phyloP scores from a whole-genome alignment of 2,113 vertebrate genomes.

The Shinisaurus crocodilurus region DNA sequence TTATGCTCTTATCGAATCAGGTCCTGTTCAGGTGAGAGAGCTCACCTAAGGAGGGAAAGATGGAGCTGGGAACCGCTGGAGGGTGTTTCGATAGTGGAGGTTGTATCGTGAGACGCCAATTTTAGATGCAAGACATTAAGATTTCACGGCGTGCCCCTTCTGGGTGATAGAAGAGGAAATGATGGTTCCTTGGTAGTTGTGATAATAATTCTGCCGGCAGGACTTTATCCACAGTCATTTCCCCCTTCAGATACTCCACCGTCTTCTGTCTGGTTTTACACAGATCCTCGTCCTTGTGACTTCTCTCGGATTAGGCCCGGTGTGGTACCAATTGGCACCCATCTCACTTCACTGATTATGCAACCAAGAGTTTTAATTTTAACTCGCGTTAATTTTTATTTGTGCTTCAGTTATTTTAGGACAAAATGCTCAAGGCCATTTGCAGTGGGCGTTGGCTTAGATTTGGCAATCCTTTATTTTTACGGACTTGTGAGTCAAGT shows the following conservation, averaged over 20 bases:
- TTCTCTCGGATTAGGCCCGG: not conserved
- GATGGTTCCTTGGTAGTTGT: not conserved
- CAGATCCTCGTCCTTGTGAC: not conserved
- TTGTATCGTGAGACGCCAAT: too few species aligned
- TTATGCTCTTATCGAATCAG: not conserved
- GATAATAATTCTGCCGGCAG: not conserved
- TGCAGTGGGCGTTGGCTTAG: not conserved
- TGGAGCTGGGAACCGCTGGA: not conserved
- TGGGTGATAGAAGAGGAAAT: not conserved
- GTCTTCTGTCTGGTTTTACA: too few species aligned
- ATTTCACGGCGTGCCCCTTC: not conserved
- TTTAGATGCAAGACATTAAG: not conserved
- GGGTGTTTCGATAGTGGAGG: not conserved
- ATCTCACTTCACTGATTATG: not conserved
- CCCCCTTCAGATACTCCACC: not conserved
- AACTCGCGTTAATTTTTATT: not conserved
- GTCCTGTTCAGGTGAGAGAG: not conserved
- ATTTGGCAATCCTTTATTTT: not conserved
- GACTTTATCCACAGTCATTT: not conserved
- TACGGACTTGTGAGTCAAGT: not conserved
- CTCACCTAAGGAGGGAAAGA: not conserved
- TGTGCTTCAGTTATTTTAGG: not conserved
- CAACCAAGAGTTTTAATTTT: not conserved
- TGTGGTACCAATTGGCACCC: not conserved
- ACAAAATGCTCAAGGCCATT: not conserved